These are phyloP conservation scores for Heliconius charithonia DNA, from an alignment of 2,888 invertebrate species.

Conservation along the genomic window DNA sequence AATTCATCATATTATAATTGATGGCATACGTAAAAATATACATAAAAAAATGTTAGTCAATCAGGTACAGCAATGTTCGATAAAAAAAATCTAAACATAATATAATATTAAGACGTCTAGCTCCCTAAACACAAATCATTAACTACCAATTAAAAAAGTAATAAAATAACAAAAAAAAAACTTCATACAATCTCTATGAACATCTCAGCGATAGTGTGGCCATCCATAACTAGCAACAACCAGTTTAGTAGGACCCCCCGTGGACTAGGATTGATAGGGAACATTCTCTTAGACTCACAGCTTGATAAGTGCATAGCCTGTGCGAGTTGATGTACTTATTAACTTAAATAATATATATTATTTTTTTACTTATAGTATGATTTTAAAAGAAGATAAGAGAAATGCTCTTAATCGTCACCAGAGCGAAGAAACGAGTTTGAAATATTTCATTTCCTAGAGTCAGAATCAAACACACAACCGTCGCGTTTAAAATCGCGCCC, in stretches of 20 bases:
- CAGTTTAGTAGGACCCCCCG: conserved; percentile 40
- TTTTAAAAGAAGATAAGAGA: not conserved
- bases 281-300: conserved; percentile 43
- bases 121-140: too few relatives aligned
- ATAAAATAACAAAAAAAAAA: not conserved
- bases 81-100: too few relatives aligned
- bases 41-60: too few relatives aligned
- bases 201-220: conserved; percentile 32
- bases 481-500: too few relatives aligned
- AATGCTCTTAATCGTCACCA: too few relatives aligned
- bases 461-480: too few relatives aligned
- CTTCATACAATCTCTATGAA: not conserved
- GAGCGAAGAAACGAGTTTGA: too few relatives aligned
- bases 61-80: too few relatives aligned
- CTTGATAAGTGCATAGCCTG: conserved; percentile 36
- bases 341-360: not conserved
- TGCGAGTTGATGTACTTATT: not conserved
- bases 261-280: conserved; percentile 43
- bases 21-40: too few relatives aligned
- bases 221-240: conserved; percentile 35
- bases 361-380: not conserved
- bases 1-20: too few relatives aligned
- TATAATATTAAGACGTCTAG: too few relatives aligned
- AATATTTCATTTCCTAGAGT: too few relatives aligned
- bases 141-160: not conserved